Evolutionary conservation across 2,797 vertebrate species (phyloP), one percentile per base, ranked within the genome.

Genomic region (Scarus forsteni): DNA sequence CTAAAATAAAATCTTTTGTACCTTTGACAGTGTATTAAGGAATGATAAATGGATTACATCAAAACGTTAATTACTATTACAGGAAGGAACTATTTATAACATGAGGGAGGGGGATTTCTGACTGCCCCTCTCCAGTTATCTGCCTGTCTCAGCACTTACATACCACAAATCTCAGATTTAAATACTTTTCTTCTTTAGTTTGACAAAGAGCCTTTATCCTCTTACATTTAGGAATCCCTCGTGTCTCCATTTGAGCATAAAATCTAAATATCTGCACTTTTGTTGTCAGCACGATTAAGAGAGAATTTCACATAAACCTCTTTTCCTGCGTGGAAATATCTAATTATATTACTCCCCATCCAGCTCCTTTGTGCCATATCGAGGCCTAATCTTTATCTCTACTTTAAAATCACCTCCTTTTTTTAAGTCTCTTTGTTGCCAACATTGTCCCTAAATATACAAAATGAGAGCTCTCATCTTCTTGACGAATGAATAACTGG

Each of bases 1-100:
- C 42, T 10, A 27, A 73, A 45, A 66, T 56, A 7, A 46, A 64
- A 75, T 74, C 13, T 38, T 18, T 42, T 16, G 34, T 54, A 49
- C 9, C 38, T 48, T 70, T 50, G 51, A 68, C 53, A 50, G 18
- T 39, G 13, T 8, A 59, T 19, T 62, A 39, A 66, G 67, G n/a
- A 54, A 64, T 50, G 55, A 84, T 56, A 1, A 68, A 72, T 58
- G 57, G 44, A 38, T 40, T 69, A 14, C n/a, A 67, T 66, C 5
- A 7, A 44, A 68, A 64, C 34, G 11, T 40, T 62, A 71, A 64
- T 71, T 42, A 60, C 14, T 50, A 27, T 46, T 56, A 66, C 27
- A 2, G n/a, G 18, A 43, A 50, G 61, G 8, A 45, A 34, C 49
- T 54, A 77, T 77, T 60, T 54, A 66, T 62, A 73, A 66, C 19